Conservation (phyloP, 2,113 vertebrate genomes). For the Scytalopus superciliaris region DNA sequence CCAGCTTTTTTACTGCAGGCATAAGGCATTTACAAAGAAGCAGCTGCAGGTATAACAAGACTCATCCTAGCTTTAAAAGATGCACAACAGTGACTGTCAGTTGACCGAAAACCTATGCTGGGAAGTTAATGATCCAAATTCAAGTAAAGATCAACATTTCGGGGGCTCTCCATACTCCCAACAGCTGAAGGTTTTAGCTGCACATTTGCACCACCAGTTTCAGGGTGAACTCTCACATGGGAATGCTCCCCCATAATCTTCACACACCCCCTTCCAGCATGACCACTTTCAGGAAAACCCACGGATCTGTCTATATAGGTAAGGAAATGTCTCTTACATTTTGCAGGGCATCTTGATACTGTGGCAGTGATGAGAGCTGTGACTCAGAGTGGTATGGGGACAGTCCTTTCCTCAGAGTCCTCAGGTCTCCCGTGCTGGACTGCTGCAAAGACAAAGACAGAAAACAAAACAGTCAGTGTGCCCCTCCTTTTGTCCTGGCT, state of each 20-base stretch:
- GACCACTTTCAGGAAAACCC: not conserved
- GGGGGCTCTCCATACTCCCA: not conserved
- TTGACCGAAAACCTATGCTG: not conserved
- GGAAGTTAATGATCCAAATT: not conserved
- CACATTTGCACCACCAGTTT: fast-evolving
- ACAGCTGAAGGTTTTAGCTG: not conserved
- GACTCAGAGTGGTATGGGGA: constrained; percentile 93
- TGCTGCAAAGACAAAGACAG: constrained; percentile 64
- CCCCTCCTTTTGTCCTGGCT: not conserved
- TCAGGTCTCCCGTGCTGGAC: constrained; percentile 85
- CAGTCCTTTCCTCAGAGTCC: constrained; percentile 89
- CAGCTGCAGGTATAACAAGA: not conserved
- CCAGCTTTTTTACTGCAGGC: not conserved
- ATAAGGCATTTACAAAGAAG: not conserved
- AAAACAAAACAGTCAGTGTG: not conserved
- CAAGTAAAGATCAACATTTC: not conserved
- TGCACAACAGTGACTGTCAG: not conserved
- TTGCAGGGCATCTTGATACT: constrained; percentile 87
- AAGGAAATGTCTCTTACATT: constrained; percentile 76
- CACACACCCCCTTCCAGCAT: not conserved
- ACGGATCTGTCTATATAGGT: fast-evolving
- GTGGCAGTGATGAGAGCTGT: constrained; percentile 88
- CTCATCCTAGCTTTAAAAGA: not conserved
- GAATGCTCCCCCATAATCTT: not conserved
- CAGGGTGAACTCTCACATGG: not conserved